phyloP scores from a whole-genome alignment of 2,797 vertebrate species.

The Sebastes oblongus region DNA sequence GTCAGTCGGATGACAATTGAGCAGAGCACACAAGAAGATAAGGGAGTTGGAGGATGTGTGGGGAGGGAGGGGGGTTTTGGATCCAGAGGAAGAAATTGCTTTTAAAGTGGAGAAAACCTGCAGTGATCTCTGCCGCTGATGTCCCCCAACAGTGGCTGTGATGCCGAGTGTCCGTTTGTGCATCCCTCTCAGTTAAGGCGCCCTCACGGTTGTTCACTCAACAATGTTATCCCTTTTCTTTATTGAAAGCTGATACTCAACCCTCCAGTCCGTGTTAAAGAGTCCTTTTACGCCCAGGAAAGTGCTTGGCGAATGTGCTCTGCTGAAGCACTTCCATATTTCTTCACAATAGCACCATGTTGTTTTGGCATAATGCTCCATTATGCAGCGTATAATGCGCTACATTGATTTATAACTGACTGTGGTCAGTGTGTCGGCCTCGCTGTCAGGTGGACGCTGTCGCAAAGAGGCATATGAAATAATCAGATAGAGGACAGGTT shows the following conservation, averaged over 20 bases:
- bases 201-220: constrained; percentile 45
- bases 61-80: not conserved
- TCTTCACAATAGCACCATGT: constrained; percentile 62
- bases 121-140: constrained; percentile 53
- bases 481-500: constrained; percentile 37
- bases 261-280: constrained; percentile 51
- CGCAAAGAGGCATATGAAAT: constrained; percentile 34
- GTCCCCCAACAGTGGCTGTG: constrained; percentile 49
- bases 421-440: constrained; percentile 40
- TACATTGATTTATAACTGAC: constrained; percentile 50
- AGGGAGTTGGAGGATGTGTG: constrained; percentile 25
- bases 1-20: constrained; percentile 69
- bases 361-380: constrained; percentile 58
- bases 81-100: constrained; percentile 65
- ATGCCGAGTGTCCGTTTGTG: constrained; percentile 65
- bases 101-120: constrained; percentile 70
- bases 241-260: constrained; percentile 67
- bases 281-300: constrained; percentile 53
- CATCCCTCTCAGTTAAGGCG: constrained; percentile 62
- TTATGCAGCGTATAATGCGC: constrained; percentile 52
- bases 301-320: constrained; percentile 61
- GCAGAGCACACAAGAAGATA: constrained; percentile 62
- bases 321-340: constrained; percentile 64
- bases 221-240: constrained; percentile 65
- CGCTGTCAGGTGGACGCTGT: constrained; percentile 29